Evolutionary conservation across 2,888 invertebrate species (phyloP).

Genomic region (Sinohyriopsis cumingii): DNA sequence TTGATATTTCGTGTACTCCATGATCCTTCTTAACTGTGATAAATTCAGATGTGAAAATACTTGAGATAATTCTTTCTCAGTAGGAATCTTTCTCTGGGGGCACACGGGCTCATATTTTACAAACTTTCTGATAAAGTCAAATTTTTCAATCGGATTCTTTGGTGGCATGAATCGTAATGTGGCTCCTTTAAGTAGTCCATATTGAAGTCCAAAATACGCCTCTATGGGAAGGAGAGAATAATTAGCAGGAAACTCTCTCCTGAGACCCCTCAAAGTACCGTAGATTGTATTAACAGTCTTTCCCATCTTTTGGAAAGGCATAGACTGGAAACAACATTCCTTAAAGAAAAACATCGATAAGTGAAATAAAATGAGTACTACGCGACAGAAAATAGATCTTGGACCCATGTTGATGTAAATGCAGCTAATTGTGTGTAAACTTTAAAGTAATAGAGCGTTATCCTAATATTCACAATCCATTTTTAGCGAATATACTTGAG

Average conservation of each 20-base stretch:
- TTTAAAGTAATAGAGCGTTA: too few relatives aligned
- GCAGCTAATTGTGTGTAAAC: too few relatives aligned
- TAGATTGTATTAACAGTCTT: slow-evolving; percentile 78
- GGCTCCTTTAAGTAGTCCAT: slow-evolving; percentile 92
- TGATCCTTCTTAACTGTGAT: slow-evolving; percentile 88
- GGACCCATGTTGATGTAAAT: too few relatives aligned
- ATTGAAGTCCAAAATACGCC: slow-evolving; percentile 90
- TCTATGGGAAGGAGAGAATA: slow-evolving; percentile 79
- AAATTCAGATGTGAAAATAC: slow-evolving; percentile 91
- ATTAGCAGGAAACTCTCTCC: slow-evolving; percentile 45
- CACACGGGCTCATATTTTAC: slow-evolving; percentile 86
- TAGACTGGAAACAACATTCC: too few relatives aligned
- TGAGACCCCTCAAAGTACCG: slow-evolving; percentile 84
- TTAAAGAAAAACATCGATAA: too few relatives aligned
- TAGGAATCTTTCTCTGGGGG: slow-evolving; percentile 88
- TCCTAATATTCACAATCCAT: too few relatives aligned
- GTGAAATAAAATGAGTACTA: too few relatives aligned
- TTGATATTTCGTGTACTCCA: slow-evolving; percentile 83
- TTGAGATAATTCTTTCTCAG: slow-evolving; percentile 79
- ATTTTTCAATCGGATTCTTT: slow-evolving; percentile 86
- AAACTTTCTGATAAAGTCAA: slow-evolving; percentile 85
- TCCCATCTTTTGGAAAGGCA: too few relatives aligned
- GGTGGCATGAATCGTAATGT: slow-evolving; percentile 96
- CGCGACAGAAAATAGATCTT: too few relatives aligned
- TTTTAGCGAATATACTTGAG: too few relatives aligned